Percentiles rank a stretch among this genome's conserved stretches.
Evolutionary conservation across 2,113 vertebrate genomes (phyloP).

Genomic region (Shinisaurus crocodilurus): DNA sequence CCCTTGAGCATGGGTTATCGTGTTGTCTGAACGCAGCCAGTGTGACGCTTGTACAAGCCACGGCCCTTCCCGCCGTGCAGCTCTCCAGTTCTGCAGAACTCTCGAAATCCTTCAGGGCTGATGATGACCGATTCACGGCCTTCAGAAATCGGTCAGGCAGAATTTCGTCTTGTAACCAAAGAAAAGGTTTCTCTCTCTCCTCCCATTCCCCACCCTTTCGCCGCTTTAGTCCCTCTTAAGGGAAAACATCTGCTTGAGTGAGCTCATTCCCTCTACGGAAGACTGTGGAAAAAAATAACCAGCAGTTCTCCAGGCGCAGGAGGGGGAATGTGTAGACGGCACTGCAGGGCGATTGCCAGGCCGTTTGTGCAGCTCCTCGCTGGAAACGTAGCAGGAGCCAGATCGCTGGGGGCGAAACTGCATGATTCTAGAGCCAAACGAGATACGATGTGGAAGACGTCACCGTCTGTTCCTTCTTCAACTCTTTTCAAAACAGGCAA

Average conservation of each 20-base stretch:
- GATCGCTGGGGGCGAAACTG: neutral
- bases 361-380: neutral
- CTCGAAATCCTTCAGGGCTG: neutral
- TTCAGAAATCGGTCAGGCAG: neutral
- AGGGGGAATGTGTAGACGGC: neutral
- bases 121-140: neutral
- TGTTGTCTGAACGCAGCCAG: too few species aligned
- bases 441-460: too few species aligned
- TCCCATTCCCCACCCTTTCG: accelerated
- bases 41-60: too few species aligned
- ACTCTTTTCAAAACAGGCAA: neutral
- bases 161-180: neutral
- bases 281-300: constrained; percentile 53
- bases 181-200: too few species aligned
- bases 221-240: constrained; percentile 50
- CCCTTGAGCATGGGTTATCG: too few species aligned
- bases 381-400: neutral
- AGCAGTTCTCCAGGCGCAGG: neutral
- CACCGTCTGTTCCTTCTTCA: neutral
- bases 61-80: neutral
- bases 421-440: too few species aligned
- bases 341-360: accelerated
- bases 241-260: constrained; percentile 69
- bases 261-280: constrained; percentile 60
- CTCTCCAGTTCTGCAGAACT: neutral